phyloP scores from a whole-genome alignment of 2,888 invertebrate genomes.

The Tyria jacobaeae region DNA sequence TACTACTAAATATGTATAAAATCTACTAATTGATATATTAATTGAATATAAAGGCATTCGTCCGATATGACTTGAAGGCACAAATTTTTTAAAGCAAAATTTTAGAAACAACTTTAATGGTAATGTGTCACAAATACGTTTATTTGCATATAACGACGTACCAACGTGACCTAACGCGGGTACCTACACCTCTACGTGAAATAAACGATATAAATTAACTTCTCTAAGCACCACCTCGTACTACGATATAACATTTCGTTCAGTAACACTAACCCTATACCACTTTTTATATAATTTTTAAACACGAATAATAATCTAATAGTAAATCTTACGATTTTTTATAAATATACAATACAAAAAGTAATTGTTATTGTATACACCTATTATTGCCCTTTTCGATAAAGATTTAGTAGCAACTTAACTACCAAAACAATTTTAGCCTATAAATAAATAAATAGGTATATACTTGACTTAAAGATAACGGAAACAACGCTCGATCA shows the following conservation, averaged over 20 bases:
- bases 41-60: conserved; percentile 75
- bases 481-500: conserved; percentile 65
- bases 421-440: conserved; percentile 55
- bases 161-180: conserved; percentile 43
- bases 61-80: conserved; percentile 85
- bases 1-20: conserved; percentile 75
- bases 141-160: conserved; percentile 59
- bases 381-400: conserved; percentile 83
- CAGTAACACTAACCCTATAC: conserved; percentile 72
- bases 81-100: conserved; percentile 69
- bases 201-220: conserved; percentile 53
- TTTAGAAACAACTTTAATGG: conserved; percentile 53
- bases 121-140: conserved; percentile 60
- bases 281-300: conserved; percentile 62
- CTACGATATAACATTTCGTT: conserved; percentile 65
- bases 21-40: conserved; percentile 74
- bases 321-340: conserved; percentile 58
- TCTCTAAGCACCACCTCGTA: conserved; percentile 73
- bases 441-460: conserved; percentile 68
- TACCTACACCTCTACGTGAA: conserved; percentile 49
- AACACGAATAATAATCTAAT: conserved; percentile 69
- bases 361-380: conserved; percentile 75
- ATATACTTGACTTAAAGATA: conserved; percentile 61
- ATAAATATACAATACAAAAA: conserved; percentile 75
- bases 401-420: conserved; percentile 60